phyloP scores from a whole-genome alignment of 2,888 invertebrate genomes.

The Nephrotoma flavescens region DNA sequence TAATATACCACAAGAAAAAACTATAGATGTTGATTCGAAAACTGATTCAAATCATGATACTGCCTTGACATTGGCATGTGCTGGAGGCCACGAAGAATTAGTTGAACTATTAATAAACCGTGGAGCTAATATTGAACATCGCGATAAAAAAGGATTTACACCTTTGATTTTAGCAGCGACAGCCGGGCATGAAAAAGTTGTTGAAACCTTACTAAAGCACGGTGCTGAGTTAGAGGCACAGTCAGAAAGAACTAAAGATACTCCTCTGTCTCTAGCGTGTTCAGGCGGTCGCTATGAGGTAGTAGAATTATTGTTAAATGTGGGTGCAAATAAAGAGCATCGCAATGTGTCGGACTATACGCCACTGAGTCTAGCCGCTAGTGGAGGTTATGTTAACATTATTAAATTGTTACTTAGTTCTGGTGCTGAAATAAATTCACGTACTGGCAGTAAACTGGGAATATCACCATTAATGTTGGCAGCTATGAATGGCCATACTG shows the following conservation, averaged over 20 bases:
- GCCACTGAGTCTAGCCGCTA: conserved; percentile 94
- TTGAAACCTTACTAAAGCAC: conserved; percentile 83
- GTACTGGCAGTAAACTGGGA: conserved; percentile 91
- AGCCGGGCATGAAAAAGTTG: conserved; percentile 79
- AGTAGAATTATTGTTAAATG: conserved; percentile 75
- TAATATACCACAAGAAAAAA: conserved; percentile 44
- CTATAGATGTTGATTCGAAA: conserved; percentile 91
- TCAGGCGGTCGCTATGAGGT: conserved; percentile 95
- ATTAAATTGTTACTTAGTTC: conserved; percentile 84
- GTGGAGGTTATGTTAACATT: conserved; percentile 96
- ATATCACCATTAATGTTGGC: conserved; percentile 98
- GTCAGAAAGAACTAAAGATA: conserved; percentile 97
- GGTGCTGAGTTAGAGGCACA: conserved; percentile 98
- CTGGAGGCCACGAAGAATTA: conserved; percentile 91
- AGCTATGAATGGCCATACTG: conserved; percentile 96
- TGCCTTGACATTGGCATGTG: conserved; percentile 91
- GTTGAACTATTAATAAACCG: conserved; percentile 82
- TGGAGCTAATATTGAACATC: conserved; percentile 93
- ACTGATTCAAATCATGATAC: conserved; percentile 99
- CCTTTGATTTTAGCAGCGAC: conserved; percentile 95
- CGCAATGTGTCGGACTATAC: conserved; percentile 99
- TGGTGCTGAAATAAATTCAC: conserved; percentile 97
- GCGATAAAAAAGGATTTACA: conserved; percentile 98
- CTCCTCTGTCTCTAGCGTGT: conserved; percentile 92
- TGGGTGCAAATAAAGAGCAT: conserved; percentile 93